Conservation (phyloP, 2,797 vertebrate species). For the Acropternis orthonyx region DNA sequence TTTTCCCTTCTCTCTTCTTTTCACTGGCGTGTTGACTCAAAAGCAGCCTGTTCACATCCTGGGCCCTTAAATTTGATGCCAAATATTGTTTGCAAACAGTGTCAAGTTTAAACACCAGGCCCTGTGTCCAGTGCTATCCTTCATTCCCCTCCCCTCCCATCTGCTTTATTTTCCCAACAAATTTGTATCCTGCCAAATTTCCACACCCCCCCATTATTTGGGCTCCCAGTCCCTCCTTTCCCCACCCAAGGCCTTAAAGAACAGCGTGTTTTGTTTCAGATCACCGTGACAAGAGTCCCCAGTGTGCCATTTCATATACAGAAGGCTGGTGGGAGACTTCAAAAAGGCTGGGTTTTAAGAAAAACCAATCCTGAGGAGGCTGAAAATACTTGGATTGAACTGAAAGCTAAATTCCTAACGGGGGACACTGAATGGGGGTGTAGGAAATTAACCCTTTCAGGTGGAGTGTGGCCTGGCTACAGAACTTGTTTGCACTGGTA, state of each 20-base stretch:
- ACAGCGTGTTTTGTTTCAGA: background rate
- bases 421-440: background rate
- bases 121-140: background rate
- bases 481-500: slow-evolving; percentile 35
- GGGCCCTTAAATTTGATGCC: background rate
- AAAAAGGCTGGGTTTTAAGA: background rate
- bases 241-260: background rate
- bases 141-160: background rate
- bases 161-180: background rate
- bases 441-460: slow-evolving; percentile 1
- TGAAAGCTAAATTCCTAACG: background rate
- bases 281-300: background rate
- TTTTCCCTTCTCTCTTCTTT: background rate
- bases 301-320: background rate
- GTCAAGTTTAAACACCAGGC: background rate
- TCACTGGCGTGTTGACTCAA: background rate
- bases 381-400: background rate
- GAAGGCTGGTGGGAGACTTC: background rate
- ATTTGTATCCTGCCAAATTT: background rate
- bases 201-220: background rate
- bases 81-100: background rate
- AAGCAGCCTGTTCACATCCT: background rate
- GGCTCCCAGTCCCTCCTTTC: background rate
- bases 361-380: background rate
- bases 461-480: slow-evolving; percentile 45